Percentiles rank a stretch among this genome's conserved stretches.
Conservation (phyloP, 2,113 vertebrate species). For the Miniopterus natalensis region DNA sequence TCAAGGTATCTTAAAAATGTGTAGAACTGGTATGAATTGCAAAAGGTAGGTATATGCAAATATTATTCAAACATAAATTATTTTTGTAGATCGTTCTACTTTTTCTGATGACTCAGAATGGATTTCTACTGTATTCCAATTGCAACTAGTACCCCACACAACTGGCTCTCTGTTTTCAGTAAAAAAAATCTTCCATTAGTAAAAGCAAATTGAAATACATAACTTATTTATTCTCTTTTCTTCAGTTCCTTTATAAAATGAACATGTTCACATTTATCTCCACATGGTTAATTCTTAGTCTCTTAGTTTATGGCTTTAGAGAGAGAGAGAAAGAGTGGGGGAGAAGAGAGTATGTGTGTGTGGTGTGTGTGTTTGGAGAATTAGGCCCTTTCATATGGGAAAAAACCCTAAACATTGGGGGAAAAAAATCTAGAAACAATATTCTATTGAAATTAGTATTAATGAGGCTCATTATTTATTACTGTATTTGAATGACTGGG, state of each 20-base stretch:
- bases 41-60: conserved; percentile 49
- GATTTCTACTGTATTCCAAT: conserved; percentile 33
- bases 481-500: conserved; percentile 22
- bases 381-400: neutral
- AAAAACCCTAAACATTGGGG: neutral
- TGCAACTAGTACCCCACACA: conserved; percentile 7
- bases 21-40: neutral
- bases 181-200: conserved; percentile 61
- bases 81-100: conserved; percentile 42
- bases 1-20: conserved; percentile 1
- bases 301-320: neutral
- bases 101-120: conserved; percentile 39
- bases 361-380: neutral
- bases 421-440: neutral
- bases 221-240: conserved; percentile 42
- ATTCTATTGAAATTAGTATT: conserved; percentile 11
- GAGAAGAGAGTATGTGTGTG: neutral
- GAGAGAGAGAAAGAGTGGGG: neutral
- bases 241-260: conserved; percentile 6
- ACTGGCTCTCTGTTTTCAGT: neutral
- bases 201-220: conserved; percentile 55
- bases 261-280: conserved; percentile 22
- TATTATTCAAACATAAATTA: conserved; percentile 59
- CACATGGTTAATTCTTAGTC: neutral
- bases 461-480: conserved; percentile 30